Evolutionary conservation across 2,888 invertebrate species (phyloP).

Genomic region (Perithous albicinctus): DNA sequence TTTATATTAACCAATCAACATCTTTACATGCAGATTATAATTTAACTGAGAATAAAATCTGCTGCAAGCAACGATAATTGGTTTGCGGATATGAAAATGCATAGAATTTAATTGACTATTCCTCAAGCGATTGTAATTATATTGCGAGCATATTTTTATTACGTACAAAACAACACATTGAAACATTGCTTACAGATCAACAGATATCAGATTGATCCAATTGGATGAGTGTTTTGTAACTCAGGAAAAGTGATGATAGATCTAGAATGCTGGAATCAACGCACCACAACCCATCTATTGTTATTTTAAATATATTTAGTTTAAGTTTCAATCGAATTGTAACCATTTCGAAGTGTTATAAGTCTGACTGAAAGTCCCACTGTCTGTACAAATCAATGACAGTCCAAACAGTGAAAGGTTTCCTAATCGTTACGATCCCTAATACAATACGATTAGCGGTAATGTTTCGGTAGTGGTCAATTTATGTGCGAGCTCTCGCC

Average conservation of each 20-base stretch:
- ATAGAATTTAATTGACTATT: not conserved
- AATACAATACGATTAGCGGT: constrained; percentile 22
- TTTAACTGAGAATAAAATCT: no score
- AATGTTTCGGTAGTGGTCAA: not conserved
- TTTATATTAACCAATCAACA: no score
- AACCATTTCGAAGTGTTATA: no score
- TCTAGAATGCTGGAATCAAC: not conserved
- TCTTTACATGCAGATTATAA: no score
- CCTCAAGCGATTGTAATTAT: not conserved
- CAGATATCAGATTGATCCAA: not conserved
- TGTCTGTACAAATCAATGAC: not conserved
- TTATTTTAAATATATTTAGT: no score
- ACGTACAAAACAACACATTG: not conserved
- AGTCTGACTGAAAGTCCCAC: not conserved
- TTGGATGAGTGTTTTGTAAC: not conserved
- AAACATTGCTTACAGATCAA: no score
- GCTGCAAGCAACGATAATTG: not conserved
- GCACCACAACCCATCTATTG: not conserved
- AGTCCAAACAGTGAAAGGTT: not conserved
- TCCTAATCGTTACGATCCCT: not conserved
- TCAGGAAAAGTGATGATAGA: not conserved
- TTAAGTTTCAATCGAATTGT: no score
- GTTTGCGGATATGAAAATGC: not conserved
- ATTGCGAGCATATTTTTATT: not conserved
- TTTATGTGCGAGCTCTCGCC: not conserved